Percentiles rank a stretch among this genome's conserved stretches.
These are phyloP conservation scores for Todiramphus saurophagus DNA, from an alignment of 2,113 vertebrate genomes.

Conservation along the genomic window DNA sequence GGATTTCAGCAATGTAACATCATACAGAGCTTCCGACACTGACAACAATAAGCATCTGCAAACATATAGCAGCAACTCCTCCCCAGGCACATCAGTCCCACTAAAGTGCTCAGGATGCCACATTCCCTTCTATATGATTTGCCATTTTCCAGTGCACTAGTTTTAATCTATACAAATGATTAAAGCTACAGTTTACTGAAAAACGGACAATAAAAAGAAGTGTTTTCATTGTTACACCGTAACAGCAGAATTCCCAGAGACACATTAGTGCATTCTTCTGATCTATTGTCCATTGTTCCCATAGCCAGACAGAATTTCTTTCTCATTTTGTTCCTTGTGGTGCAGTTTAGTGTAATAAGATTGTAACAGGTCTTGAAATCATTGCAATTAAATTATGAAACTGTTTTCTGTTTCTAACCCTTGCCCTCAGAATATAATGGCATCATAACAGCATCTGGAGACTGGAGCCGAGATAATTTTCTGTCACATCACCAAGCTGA, in stretches of 20 bases:
- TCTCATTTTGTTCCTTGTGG: neutral
- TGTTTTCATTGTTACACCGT: neutral
- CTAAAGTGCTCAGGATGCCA: neutral
- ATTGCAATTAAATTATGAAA: slow-evolving; percentile 44
- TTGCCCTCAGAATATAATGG: slow-evolving; percentile 33
- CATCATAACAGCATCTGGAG: neutral
- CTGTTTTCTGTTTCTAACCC: slow-evolving; percentile 23
- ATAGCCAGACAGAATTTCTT: neutral
- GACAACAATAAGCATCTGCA: neutral
- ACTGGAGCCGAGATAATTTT: neutral
- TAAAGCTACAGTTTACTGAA: neutral
- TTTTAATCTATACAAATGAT: neutral
- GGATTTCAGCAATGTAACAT: neutral
- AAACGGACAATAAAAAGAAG: neutral
- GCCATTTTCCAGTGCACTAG: neutral
- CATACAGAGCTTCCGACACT: neutral
- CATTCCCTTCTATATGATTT: neutral
- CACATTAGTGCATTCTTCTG: neutral
- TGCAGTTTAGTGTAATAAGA: slow-evolving; percentile 29
- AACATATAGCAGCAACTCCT: neutral
- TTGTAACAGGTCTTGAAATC: slow-evolving; percentile 40
- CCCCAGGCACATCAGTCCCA: neutral
- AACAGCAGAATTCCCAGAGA: neutral
- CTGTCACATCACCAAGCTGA: neutral
- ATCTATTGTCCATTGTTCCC: slow-evolving; percentile 21